phyloP scores from a whole-genome alignment of 64 coral and sea anemone species.

The Pachyseris speciosa region DNA sequence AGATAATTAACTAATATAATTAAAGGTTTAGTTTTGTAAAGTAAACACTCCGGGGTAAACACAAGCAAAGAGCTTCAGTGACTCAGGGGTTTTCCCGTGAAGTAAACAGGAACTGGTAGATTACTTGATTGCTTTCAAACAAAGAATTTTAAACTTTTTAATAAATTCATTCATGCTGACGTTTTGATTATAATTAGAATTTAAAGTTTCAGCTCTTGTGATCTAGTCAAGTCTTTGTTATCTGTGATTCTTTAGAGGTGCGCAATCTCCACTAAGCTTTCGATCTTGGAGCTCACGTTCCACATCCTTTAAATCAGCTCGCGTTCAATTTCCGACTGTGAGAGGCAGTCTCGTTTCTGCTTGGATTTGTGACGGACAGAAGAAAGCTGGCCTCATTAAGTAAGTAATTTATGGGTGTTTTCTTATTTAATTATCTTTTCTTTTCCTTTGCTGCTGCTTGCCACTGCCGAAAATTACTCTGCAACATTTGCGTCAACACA shows the following conservation, averaged over 20 bases:
- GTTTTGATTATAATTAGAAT: neutral
- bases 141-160: neutral
- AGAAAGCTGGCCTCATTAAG: neutral
- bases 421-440: neutral
- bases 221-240: too few relatives aligned
- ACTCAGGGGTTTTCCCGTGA: neutral
- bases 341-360: neutral
- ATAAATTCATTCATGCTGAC: neutral
- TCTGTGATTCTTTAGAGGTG: neutral
- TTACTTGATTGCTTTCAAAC: too few relatives aligned
- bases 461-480: too few relatives aligned
- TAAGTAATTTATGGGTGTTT: neutral
- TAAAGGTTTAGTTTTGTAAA: too few relatives aligned
- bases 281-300: neutral
- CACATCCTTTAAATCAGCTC: neutral
- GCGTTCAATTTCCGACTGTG: neutral
- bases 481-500: too few relatives aligned
- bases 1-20: too few relatives aligned
- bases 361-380: neutral
- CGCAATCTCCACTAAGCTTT: neutral
- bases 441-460: too few relatives aligned
- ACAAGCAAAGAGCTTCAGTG: neutral
- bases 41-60: neutral
- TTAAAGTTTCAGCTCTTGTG: too few relatives aligned
- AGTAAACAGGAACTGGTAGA: neutral